phyloP scores from a whole-genome alignment of 2,888 invertebrate species.

The Lasioglossum lativentre region DNA sequence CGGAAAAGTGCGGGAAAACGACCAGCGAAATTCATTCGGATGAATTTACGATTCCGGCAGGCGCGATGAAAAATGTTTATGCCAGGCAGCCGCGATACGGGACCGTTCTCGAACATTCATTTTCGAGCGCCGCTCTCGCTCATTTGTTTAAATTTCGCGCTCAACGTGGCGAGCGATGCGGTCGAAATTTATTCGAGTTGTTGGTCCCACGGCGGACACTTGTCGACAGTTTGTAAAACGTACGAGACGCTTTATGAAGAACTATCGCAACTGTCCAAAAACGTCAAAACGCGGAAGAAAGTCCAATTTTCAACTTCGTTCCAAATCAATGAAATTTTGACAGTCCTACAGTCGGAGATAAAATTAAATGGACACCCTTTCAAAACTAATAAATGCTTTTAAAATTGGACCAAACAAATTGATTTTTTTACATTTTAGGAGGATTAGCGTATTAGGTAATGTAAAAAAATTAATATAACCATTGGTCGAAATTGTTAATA shows the following conservation, averaged over 20 bases:
- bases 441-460: no score
- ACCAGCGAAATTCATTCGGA: not conserved
- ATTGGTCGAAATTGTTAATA: no score
- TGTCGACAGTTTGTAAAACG: not conserved
- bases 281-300: no score
- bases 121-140: not conserved
- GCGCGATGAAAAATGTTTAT: conserved; percentile 24
- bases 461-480: no score
- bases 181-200: conserved; percentile 13
- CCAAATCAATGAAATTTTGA: no score
- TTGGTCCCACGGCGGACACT: not conserved
- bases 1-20: not conserved
- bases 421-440: no score
- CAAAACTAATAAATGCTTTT: no score
- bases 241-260: not conserved
- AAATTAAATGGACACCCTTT: no score
- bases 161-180: not conserved
- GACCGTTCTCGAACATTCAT: conserved; percentile 28
- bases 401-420: no score
- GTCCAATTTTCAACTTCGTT: no score
- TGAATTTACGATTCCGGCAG: conserved; percentile 17
- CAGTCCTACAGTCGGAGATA: no score
- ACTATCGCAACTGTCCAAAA: no score
- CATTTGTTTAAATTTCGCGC: conserved; percentile 39
- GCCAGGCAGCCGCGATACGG: not conserved